These are phyloP conservation scores for Morpho achilles DNA, from an alignment of 2,888 invertebrate genomes.

Conservation along the genomic window DNA sequence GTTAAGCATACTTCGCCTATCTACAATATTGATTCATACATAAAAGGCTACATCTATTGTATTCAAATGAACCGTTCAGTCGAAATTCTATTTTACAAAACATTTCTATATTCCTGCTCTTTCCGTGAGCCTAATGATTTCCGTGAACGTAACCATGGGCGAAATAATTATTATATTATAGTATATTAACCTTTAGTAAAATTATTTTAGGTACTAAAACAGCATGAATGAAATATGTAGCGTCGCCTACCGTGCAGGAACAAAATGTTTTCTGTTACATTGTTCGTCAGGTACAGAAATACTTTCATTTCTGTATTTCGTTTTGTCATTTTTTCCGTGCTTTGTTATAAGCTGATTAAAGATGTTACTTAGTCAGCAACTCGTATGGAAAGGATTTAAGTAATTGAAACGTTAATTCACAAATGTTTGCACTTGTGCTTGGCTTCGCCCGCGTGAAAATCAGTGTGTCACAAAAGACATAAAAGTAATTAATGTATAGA, in stretches of 20 bases:
- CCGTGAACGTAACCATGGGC: slow-evolving; percentile 10
- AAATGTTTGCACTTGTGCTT: no score
- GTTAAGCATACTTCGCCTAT: neutral
- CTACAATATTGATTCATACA: neutral
- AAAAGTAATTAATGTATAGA: no score
- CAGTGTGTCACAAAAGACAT: no score
- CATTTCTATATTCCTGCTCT: slow-evolving; percentile 7
- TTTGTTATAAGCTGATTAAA: no score
- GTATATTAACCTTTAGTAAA: neutral
- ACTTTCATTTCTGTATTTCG: neutral
- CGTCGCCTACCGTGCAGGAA: neutral
- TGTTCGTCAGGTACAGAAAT: slow-evolving; percentile 4
- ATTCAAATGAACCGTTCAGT: slow-evolving; percentile 10
- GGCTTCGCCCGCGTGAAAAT: no score
- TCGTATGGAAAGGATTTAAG: no score
- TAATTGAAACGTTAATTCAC: no score
- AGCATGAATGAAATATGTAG: neutral
- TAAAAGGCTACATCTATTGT: slow-evolving; percentile 1
- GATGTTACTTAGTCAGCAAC: no score
- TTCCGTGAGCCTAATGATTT: slow-evolving; percentile 16
- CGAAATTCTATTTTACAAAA: slow-evolving; percentile 7
- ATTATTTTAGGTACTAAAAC: neutral
- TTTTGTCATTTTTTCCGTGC: neutral
- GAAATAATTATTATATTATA: neutral
- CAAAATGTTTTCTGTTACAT: slow-evolving; percentile 3